Conservation (phyloP, 2,113 vertebrate species). For the Stercorarius parasiticus region DNA sequence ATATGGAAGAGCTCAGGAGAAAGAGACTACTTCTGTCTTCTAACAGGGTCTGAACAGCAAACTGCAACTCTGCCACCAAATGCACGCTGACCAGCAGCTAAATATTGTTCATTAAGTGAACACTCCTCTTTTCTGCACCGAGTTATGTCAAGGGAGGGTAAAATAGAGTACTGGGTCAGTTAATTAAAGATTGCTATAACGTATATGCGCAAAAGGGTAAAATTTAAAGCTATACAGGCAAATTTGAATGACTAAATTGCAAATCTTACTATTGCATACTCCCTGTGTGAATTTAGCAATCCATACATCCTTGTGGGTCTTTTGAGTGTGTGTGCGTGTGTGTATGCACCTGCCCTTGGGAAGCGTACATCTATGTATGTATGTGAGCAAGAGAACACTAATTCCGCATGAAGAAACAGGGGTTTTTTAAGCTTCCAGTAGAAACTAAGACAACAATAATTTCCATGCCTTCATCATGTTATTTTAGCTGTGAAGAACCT, state of each 20-base stretch:
- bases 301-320: not conserved
- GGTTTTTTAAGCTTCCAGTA: not conserved
- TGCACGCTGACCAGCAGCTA: not conserved
- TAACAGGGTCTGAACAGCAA: fast-evolving
- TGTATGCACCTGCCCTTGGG: not conserved
- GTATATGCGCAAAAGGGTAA: not conserved
- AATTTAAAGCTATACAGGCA: not conserved
- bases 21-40: not conserved
- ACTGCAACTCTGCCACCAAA: not conserved
- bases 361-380: not conserved
- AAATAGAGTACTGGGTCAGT: not conserved
- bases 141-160: not conserved
- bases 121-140: not conserved
- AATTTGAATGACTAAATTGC: not conserved
- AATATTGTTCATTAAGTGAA: not conserved
- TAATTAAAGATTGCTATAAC: not conserved
- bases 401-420: not conserved
- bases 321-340: not conserved
- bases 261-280: not conserved
- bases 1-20: not conserved
- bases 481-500: not conserved
- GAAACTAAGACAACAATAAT: not conserved
- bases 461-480: not conserved
- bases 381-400: not conserved
- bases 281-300: not conserved